Base-by-base conservation (phyloP, 2,888 invertebrate species). In the Drosophila cognata region DNA sequence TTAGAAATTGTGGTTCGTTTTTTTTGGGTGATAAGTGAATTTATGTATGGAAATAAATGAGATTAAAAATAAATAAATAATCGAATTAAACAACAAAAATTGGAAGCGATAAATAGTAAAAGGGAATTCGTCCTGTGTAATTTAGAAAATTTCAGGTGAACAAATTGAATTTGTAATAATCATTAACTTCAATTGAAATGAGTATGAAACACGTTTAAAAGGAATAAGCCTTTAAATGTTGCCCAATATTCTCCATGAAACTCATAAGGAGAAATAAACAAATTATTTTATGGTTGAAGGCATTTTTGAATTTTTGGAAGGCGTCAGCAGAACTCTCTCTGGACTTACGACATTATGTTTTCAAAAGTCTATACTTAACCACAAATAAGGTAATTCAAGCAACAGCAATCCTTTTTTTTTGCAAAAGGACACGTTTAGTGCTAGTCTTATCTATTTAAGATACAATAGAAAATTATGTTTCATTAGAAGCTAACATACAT, bases 1-100 rank as follows among this genome's bases (percentile, higher is more conserved):
- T 66, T 53, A 46, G 11, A 72, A 62, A 50, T 70, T 84, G 62
- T 55, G 65, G 59, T 58, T 46, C 35, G 33, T 25, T 35, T 60
- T 67, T 43, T 38, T 38, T 38, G 29, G 50, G 53, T 52, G 7
- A 7, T 21, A 58, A 7, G 13, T 10, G 28, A 4, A 43, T 18
- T 21, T 58, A 29, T 16, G n/a, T 29, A 35, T 41, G 29, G 38
- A 18, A 11, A 21, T 31, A 31, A 16, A 21, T 31, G 18, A 25
- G 25, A 25, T 41, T 31, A 11, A 21, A 21, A 21, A 21, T 21
- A 21, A 21, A 21, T 21, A 21, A 25, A 21, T 36, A 61, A 53
- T 53, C 31, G 0, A 53, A 61, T 61, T 38, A 38, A 8, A 4
- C 2, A 11, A 35, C 6, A 29, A 36, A 18, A 2, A 36, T 46